These are phyloP conservation scores for Drosophila mercatorum DNA, from an alignment of 2,888 invertebrate species.

Conservation along the genomic window DNA sequence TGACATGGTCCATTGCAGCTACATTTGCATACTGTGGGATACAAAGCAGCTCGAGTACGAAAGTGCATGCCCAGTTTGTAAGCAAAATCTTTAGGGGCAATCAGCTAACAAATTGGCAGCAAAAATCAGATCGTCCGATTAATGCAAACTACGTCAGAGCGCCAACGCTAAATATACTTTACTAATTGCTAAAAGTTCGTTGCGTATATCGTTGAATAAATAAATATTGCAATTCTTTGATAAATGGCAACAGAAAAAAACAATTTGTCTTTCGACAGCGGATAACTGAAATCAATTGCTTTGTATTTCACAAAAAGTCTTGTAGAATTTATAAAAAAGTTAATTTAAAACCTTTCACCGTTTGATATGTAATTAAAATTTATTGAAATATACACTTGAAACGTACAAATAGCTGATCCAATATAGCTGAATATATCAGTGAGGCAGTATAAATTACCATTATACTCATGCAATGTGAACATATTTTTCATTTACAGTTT, in stretches of 20 bases:
- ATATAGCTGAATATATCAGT: neutral
- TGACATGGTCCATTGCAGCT: slow-evolving; percentile 54
- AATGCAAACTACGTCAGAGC: slow-evolving; percentile 37
- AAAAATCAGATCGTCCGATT: slow-evolving; percentile 35
- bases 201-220: neutral
- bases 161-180: slow-evolving; percentile 8
- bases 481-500: too few species aligned
- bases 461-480: too few species aligned
- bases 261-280: neutral
- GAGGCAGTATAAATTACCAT: neutral
- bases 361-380: neutral
- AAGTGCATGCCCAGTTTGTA: slow-evolving; percentile 16
- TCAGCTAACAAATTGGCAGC: slow-evolving; percentile 19
- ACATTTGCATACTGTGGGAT: slow-evolving; percentile 54
- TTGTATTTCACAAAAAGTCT: neutral
- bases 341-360: neutral
- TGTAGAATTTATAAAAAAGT: neutral
- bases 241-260: neutral
- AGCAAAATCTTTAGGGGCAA: slow-evolving; percentile 19
- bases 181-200: neutral
- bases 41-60: neutral
- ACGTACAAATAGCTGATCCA: neutral
- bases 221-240: neutral
- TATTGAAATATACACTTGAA: neutral
- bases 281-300: neutral